Conservation (phyloP, 2,113 vertebrate genomes). For the Calypte anna region DNA sequence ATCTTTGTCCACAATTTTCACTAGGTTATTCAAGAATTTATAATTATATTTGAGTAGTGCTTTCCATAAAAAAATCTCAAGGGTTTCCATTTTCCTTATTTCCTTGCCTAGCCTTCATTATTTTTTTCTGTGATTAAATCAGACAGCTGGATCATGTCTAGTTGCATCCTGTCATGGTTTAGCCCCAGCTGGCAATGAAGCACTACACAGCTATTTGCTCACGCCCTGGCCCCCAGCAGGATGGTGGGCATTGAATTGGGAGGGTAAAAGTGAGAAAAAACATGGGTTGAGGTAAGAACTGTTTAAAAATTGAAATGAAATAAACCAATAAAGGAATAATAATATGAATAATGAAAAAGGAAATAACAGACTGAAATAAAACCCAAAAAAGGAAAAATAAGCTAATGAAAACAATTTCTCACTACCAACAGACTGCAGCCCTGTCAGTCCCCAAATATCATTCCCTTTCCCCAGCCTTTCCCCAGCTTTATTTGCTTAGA, state of each 20-base stretch:
- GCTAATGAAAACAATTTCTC: neutral
- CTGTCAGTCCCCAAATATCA: fast-evolving
- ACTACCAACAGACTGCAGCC: neutral
- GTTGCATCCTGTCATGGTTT: neutral
- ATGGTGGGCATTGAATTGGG: neutral
- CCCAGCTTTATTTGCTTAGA: neutral
- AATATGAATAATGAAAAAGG: neutral
- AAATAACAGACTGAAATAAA: neutral
- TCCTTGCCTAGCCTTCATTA: neutral
- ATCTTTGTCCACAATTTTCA: neutral
- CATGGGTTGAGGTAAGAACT: neutral
- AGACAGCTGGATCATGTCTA: neutral
- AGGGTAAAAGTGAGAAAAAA: neutral
- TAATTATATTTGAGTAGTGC: neutral
- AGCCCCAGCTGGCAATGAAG: neutral
- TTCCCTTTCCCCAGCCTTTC: neutral
- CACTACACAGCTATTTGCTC: neutral
- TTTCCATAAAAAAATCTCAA: neutral
- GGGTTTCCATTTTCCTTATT: neutral
- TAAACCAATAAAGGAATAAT: no score
- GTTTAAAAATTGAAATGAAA: neutral
- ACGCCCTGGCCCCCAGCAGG: no score
- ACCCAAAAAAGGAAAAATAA: neutral
- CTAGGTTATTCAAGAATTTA: neutral
- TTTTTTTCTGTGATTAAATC: neutral